A percentile compares a stretch with the other conserved stretches of the same genome.
These are phyloP conservation scores for Hypotaenidia philippensis DNA, from an alignment of 2,797 vertebrate genomes.

Conservation along the genomic window DNA sequence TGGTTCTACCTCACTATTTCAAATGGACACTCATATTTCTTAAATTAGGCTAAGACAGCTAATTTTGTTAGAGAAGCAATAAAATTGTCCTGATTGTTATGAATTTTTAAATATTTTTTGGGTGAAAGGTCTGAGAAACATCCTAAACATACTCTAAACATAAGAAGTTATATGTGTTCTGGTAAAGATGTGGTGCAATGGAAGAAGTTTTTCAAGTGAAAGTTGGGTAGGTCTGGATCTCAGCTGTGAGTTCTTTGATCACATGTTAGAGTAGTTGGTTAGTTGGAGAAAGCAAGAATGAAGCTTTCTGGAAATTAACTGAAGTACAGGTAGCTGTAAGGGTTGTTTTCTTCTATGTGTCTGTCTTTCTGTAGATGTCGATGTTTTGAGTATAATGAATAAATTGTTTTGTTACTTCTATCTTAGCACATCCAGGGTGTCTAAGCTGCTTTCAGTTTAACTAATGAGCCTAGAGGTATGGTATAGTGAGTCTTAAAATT, in stretches of 20 bases:
- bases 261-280: neutral
- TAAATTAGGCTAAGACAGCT: neutral
- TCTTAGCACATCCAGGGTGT: neutral
- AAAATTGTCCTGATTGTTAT: neutral
- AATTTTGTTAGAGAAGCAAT: neutral
- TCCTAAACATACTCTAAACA: neutral
- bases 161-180: neutral
- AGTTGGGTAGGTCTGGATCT: neutral
- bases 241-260: neutral
- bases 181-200: neutral
- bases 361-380: neutral
- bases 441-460: neutral
- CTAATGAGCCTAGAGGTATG: neutral
- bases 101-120: rapidly evolving
- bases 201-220: neutral
- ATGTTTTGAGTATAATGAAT: neutral
- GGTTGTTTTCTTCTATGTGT: neutral
- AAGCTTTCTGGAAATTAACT: neutral
- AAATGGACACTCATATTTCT: neutral
- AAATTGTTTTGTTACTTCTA: neutral
- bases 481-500: neutral
- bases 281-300: neutral
- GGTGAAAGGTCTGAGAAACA: neutral
- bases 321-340: neutral
- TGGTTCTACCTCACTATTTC: neutral